Evolutionary conservation across 2,797 vertebrate species (phyloP).

Genomic region (Columba guinea): DNA sequence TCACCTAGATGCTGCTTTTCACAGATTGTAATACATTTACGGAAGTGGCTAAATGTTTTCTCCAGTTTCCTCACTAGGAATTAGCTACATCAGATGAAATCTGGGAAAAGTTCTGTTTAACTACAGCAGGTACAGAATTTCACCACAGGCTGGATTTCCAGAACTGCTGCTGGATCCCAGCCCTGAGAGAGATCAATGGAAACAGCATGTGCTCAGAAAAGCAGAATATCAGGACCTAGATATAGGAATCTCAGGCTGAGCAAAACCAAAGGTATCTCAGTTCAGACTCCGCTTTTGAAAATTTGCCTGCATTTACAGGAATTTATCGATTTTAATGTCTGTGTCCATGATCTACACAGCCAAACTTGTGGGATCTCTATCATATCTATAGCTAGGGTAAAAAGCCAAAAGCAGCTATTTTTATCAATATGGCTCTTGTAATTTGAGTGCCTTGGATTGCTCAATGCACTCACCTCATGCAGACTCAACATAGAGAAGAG

Average conservation of each 20-base stretch:
- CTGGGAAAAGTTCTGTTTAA: constrained; percentile 5
- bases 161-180: not conserved
- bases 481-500: constrained; percentile 36
- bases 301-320: not conserved
- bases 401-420: not conserved
- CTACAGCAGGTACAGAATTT: not conserved
- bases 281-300: not conserved
- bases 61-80: constrained; percentile 1
- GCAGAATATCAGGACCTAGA: not conserved
- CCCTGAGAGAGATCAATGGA: not conserved
- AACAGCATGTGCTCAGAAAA: not conserved
- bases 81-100: constrained; percentile 2
- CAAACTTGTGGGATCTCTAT: not conserved
- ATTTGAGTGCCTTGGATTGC: constrained; percentile 29
- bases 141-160: not conserved
- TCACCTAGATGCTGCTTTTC: not conserved
- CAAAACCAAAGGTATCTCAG: not conserved
- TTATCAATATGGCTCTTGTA: not conserved
- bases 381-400: not conserved
- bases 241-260: not conserved
- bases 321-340: not conserved
- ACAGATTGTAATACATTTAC: not conserved
- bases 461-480: not conserved
- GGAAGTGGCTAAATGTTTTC: not conserved
- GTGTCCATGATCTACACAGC: not conserved